These are phyloP conservation scores for Proteles cristata DNA, from an alignment of 2,113 vertebrate species.

Conservation along the genomic window DNA sequence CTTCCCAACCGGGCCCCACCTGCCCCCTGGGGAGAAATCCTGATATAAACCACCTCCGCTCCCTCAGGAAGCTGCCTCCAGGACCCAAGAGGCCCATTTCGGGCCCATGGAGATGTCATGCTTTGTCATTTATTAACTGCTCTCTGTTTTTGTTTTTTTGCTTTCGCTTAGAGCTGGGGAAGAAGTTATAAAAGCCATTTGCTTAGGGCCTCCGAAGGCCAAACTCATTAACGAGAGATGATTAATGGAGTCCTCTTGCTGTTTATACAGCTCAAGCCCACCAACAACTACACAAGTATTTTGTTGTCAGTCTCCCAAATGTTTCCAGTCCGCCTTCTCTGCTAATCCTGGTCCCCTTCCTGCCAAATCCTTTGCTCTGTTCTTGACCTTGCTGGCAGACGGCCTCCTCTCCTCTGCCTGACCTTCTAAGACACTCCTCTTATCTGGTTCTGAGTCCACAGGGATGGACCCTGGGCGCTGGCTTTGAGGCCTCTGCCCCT, in stretches of 20 bases:
- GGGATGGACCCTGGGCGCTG: not conserved
- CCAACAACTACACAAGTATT: not conserved
- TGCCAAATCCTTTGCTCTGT: not conserved
- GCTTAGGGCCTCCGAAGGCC: not conserved
- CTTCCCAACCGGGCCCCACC: not conserved
- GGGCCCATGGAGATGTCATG: not conserved
- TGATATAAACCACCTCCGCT: not conserved
- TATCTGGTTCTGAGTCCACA: not conserved
- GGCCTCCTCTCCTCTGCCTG: not conserved
- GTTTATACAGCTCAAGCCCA: conserved; percentile 53
- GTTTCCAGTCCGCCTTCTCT: conserved; percentile 40
- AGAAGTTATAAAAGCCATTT: conserved; percentile 43
- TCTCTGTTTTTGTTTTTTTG: conserved; percentile 18
- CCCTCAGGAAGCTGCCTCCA: not conserved
- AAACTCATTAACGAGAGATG: conserved; percentile 67
- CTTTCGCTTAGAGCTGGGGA: conserved; percentile 36
- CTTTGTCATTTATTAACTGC: conserved; percentile 41
- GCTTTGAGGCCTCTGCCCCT: not conserved
- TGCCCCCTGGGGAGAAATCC: not conserved
- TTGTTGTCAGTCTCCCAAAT: conserved; percentile 32
- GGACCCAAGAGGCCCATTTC: not conserved
- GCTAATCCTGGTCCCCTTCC: conserved; percentile 37
- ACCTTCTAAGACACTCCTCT: not conserved
- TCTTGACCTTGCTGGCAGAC: not conserved
- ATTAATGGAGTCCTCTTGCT: conserved; percentile 71